Base-by-base conservation (phyloP, 2,113 vertebrate genomes). In the Cynocephalus volans region DNA sequence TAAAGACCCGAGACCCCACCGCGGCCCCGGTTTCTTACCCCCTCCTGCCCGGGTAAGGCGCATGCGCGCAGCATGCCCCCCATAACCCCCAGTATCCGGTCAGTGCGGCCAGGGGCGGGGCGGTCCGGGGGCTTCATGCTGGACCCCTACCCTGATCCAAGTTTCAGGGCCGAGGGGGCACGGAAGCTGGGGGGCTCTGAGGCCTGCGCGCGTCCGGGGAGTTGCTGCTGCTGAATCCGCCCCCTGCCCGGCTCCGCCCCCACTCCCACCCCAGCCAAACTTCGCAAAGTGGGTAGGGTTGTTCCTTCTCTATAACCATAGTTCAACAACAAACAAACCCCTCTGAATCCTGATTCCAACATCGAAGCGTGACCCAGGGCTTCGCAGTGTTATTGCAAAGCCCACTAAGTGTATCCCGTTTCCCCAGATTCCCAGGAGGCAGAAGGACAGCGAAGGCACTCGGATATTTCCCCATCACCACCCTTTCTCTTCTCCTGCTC, bases 41-140 rank as follows among this genome's bases (percentile, higher is more conserved):
- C 93, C 91, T 95, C 98, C 89, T 96, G 97, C 96, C 95, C 97
- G 23, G 97, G 98, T 50, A 98, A 86, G 89, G 97, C 97, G 97
- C 98, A 98, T 97, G 98, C 97, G 96, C 98, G 97, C 33, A 98
- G 96, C 98, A 98, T 98, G 96, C 98, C 97, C 86, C 98, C 98
- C 98, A 98, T 98, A 36, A 97, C 97, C 97, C 97, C 98, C 83
- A 98, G 95, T 95, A 98, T 98, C 98, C 97, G 97, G 97, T 98
- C 98, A 69, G 98, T 98, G 92, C 98, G 98, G 96, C 97, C 98
- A 94, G 97, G 96, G 96, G 86, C 92, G 65, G 97, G 97, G 79
- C 96, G 98, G 90, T 95, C 98, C 80, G 97, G 98, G 98, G 97
- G 97, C 97, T 98, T 98, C 98, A 98, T 98, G 89, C 96, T 98